Percentiles rank a stretch among this genome's conserved stretches.
These are phyloP conservation scores for Eulemur albifrons DNA, from an alignment of 2,797 vertebrate species.

Conservation along the genomic window DNA sequence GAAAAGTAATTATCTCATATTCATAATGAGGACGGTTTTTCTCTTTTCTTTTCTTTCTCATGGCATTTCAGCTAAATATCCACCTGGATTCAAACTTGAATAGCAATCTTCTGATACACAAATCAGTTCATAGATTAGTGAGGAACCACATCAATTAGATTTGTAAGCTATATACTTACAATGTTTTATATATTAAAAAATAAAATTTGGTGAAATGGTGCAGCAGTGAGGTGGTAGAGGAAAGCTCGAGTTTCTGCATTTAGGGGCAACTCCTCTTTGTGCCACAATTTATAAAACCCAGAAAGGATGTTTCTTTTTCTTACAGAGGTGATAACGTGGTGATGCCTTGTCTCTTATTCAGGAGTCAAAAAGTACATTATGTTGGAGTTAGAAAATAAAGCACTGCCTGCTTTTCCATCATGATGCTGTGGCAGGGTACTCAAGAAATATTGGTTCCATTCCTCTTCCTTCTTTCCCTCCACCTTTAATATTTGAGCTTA, in stretches of 20 bases:
- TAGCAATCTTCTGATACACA: conserved; percentile 23
- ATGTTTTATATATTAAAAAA: conserved; percentile 10
- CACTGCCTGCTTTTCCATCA: not conserved
- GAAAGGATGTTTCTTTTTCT: not conserved
- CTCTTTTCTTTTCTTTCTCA: conserved; percentile 57
- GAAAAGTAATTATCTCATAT: conserved; percentile 89
- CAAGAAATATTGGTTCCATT: not conserved
- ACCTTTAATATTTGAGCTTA: conserved; percentile 18
- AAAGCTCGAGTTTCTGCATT: not conserved
- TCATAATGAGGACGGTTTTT: conserved; percentile 82
- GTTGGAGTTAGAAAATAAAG: not conserved
- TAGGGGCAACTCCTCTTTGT: not conserved
- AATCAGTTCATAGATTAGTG: not conserved
- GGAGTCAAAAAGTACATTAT: not conserved
- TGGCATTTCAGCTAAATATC: conserved; percentile 77
- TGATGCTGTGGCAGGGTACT: not conserved
- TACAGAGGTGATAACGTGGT: not conserved
- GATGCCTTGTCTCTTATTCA: not conserved
- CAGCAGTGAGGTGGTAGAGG: not conserved
- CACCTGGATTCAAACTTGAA: conserved; percentile 67
- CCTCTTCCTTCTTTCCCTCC: not conserved
- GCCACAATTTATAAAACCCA: not conserved
- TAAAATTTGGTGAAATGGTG: conserved; percentile 23
- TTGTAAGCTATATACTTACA: not conserved
- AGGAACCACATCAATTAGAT: not conserved